These are phyloP conservation scores for Andrena fulva DNA, from an alignment of 2,888 invertebrate genomes.

Conservation along the genomic window DNA sequence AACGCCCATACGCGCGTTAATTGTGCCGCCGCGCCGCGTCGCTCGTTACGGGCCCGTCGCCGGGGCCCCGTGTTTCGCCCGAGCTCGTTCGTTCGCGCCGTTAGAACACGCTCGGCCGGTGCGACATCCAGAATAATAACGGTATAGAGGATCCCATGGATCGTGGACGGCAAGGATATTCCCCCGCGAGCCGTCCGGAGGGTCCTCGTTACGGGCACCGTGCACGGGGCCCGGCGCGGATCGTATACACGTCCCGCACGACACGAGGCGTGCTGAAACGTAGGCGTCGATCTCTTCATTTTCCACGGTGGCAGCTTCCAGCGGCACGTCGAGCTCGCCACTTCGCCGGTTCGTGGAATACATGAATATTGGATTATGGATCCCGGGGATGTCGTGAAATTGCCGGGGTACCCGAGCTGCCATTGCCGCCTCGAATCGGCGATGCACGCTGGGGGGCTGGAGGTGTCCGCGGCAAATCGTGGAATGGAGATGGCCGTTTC, in stretches of 20 bases:
- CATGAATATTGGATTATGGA: constrained; percentile 39
- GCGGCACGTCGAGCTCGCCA: constrained; percentile 7
- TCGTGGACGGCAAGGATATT: constrained; percentile 59
- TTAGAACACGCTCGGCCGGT: constrained; percentile 57
- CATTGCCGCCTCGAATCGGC: not conserved
- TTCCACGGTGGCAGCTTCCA: constrained; percentile 39
- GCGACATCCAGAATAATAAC: constrained; percentile 79
- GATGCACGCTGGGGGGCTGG: not conserved
- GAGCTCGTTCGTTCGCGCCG: constrained; percentile 65
- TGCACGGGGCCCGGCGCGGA: constrained; percentile 23
- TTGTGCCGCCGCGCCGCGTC: constrained; percentile 41
- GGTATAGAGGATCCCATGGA: constrained; percentile 69
- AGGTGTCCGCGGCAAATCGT: too few relatives aligned
- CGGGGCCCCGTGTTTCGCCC: constrained; percentile 13
- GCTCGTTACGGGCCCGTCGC: constrained; percentile 34
- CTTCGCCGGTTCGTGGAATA: constrained; percentile 51
- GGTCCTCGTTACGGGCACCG: constrained; percentile 68
- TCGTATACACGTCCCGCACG: constrained; percentile 56
- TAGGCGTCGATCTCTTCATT: constrained; percentile 72
- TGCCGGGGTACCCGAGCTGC: constrained; percentile 22
- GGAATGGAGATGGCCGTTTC: too few relatives aligned
- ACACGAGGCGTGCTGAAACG: constrained; percentile 55
- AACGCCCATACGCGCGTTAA: constrained; percentile 42
- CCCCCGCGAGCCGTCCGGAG: constrained; percentile 46
- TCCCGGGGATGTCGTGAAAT: constrained; percentile 3